Evolutionary conservation across 2,797 vertebrate species (phyloP), one percentile per base, ranked within the genome.

Genomic region (Paedocypris micromegethes): DNA sequence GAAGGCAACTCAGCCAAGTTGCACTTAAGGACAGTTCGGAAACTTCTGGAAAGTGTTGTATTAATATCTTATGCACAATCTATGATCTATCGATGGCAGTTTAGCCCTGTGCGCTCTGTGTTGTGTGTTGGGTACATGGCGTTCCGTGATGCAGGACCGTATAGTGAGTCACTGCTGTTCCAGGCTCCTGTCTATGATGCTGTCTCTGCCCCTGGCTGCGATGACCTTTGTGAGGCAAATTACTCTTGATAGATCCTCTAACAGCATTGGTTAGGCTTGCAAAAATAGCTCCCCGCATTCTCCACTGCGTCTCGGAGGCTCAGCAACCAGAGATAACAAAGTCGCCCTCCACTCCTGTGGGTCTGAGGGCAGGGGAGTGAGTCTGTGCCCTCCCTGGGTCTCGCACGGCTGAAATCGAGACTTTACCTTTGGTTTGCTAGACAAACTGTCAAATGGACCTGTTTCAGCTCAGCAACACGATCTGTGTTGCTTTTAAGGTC

Each of bases 171-270:
- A 71, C 61, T 67, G 66, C 65, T 64, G 56, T 61, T 71, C 66
- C 63, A 48, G 48, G 37, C 58, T 61, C 48, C 60, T 43, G 64
- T 50, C 67, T 60, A 53, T 59, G 75, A 51, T 52, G 41, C 51
- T 66, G 79, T 68, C 79, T 76, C 75, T 81, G 72, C 80, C 85
- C 82, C 67, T 39, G 80, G 81, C 82, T 75, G 75, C 53, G 39
- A 72, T 85, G 83, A 84, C 85, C 84, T 85, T 84, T 85, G 80
- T 83, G 82, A 88, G 70, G 72, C 82, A 86, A 84, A 86, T 83
- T 72, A 78, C 73, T 86, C 77, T 79, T 86, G 83, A 87, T 83
- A 77, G 81, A 81, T 84, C 80, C 68, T 72, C 64, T 60, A 69
- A 70, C 72, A 59, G 53, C 68, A 61, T 60, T 66, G 63, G 68